phyloP scores from a whole-genome alignment of 2,797 vertebrate species.

The Sebastes minor region DNA sequence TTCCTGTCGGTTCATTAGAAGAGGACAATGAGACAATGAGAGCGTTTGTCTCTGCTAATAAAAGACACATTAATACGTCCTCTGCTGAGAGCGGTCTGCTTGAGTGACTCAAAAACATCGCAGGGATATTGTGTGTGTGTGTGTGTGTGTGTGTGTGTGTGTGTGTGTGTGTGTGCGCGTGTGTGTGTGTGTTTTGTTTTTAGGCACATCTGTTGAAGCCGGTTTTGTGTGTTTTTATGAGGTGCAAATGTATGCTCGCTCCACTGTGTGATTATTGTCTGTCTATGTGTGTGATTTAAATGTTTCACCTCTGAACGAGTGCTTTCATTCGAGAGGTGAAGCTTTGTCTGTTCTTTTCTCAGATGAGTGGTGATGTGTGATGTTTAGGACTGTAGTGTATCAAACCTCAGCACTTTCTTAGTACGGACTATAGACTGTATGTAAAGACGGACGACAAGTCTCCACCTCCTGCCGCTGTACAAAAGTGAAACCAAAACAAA shows the following conservation, averaged over 20 bases:
- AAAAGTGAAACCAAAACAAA: too few species aligned
- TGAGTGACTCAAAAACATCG: conserved; percentile 18
- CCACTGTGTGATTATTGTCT: not conserved
- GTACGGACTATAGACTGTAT: too few species aligned
- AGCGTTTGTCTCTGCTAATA: conserved; percentile 41
- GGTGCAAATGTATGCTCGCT: not conserved
- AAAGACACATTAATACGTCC: conserved; percentile 33
- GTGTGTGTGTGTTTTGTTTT: not conserved
- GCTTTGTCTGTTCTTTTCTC: not conserved
- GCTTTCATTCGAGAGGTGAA: not conserved
- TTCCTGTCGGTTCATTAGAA: conserved; percentile 45
- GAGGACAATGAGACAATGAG: conserved; percentile 39
- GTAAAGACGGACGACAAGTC: too few species aligned
- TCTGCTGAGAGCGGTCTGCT: conserved; percentile 9
- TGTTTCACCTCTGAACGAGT: not conserved
- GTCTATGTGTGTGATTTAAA: not conserved
- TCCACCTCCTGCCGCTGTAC: too few species aligned
- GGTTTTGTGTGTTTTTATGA: not conserved
- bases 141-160: not conserved
- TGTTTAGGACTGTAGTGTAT: not conserved
- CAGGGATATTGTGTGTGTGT: not conserved
- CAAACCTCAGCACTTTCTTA: too few species aligned
- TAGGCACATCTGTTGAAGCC: not conserved
- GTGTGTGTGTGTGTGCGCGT: not conserved
- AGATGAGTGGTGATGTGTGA: not conserved